Conservation (phyloP, 2,888 invertebrate genomes). For the Melitaea athalia region DNA sequence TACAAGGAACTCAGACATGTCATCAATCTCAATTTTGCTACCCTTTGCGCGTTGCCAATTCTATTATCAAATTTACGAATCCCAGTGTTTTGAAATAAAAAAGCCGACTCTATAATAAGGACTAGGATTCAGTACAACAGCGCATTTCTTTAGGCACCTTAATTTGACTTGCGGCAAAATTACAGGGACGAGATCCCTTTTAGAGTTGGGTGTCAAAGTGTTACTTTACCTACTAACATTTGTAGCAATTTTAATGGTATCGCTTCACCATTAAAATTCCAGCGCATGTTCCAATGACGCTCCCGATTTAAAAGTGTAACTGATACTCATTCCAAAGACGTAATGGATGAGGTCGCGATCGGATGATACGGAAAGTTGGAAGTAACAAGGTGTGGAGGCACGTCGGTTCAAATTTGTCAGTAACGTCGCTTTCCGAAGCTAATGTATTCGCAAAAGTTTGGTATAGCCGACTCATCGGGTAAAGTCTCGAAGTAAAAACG, state of each 20-base stretch:
- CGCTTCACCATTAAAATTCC: slow-evolving; percentile 35
- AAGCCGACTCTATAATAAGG: slow-evolving; percentile 6
- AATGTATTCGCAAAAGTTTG: slow-evolving; percentile 74
- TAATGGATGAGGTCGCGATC: slow-evolving; percentile 40
- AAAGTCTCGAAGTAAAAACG: slow-evolving; percentile 62
- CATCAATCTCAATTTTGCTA: slow-evolving; percentile 38
- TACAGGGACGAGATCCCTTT: slow-evolving; percentile 61
- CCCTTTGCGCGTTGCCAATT: slow-evolving; percentile 10
- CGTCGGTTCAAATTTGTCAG: slow-evolving; percentile 71
- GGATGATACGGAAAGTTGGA: slow-evolving; percentile 21
- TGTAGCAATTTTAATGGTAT: slow-evolving; percentile 34
- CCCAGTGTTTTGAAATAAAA: background rate
- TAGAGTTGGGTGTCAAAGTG: slow-evolving; percentile 65
- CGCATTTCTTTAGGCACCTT: slow-evolving; percentile 35
- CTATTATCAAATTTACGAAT: slow-evolving; percentile 8
- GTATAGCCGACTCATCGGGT: slow-evolving; percentile 63
- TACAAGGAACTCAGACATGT: slow-evolving; percentile 26
- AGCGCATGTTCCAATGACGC: slow-evolving; percentile 42
- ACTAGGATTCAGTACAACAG: slow-evolving; percentile 2
- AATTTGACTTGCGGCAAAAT: slow-evolving; percentile 68
- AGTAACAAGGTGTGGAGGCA: slow-evolving; percentile 42
- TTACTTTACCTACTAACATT: slow-evolving; percentile 41
- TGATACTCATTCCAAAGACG: slow-evolving; percentile 21
- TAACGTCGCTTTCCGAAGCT: slow-evolving; percentile 64
- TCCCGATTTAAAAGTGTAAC: slow-evolving; percentile 26